Conservation (phyloP, 2,113 vertebrate genomes). For the Nematolebias whitei region DNA sequence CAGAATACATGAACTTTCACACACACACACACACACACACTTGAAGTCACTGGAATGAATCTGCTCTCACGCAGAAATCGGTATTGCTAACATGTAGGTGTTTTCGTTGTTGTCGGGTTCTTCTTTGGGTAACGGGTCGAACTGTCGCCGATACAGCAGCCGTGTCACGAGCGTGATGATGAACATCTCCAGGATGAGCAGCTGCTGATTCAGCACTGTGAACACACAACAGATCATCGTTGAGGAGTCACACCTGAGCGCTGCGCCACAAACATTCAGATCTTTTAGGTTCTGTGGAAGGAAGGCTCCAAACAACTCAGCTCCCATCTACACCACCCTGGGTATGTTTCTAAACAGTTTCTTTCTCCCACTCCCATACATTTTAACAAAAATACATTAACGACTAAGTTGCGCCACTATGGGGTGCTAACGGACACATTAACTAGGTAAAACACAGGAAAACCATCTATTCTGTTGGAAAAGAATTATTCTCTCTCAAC, state of each 20-base stretch:
- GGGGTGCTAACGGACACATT: too few species aligned
- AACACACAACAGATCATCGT: neutral
- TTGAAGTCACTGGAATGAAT: neutral
- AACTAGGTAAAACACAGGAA: too few species aligned
- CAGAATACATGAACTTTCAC: slow-evolving; percentile 16
- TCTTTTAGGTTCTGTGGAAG: too few species aligned
- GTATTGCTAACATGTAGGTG: slow-evolving; percentile 53
- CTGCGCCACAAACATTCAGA: too few species aligned
- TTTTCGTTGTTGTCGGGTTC: slow-evolving; percentile 61
- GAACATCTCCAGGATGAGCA: slow-evolving; percentile 89
- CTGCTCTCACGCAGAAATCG: slow-evolving; percentile 44
- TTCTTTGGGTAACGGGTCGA: slow-evolving; percentile 63
- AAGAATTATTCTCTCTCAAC: too few species aligned
- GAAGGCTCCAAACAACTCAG: too few species aligned
- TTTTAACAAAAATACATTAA: too few species aligned
- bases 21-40: slow-evolving; percentile 10
- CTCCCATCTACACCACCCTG: too few species aligned
- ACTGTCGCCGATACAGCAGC: slow-evolving; percentile 81
- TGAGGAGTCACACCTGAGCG: neutral
- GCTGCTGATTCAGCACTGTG: slow-evolving; percentile 84
- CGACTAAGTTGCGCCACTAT: too few species aligned
- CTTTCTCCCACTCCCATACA: too few species aligned
- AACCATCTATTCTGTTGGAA: too few species aligned
- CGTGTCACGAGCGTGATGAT: slow-evolving; percentile 85
- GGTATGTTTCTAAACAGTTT: too few species aligned